Conservation (phyloP, 2,888 invertebrate species). For the Drosophila paranaensis region DNA sequence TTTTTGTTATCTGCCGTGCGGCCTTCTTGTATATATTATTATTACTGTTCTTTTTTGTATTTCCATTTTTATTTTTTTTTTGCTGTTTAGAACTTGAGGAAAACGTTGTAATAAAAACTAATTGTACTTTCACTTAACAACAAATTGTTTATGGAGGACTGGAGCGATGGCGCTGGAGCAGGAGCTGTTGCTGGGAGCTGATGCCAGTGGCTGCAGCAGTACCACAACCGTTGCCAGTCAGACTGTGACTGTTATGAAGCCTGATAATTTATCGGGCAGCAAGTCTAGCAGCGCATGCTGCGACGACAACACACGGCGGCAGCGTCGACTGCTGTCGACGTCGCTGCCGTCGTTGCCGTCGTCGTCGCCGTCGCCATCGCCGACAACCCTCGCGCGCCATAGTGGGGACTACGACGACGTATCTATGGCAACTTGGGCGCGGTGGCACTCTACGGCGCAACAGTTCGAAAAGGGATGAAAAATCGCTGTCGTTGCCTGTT, state of each 20-base stretch:
- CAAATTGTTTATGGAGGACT: constrained; percentile 21
- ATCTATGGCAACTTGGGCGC: constrained; percentile 81
- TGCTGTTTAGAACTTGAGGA: constrained; percentile 5
- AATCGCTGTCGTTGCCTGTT: constrained; percentile 56
- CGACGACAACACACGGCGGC: constrained; percentile 45
- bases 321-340: constrained; percentile 22
- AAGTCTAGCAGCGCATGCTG: constrained; percentile 77
- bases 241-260: constrained; percentile 79
- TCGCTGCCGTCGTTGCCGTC: constrained; percentile 9
- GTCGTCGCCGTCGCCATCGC: constrained; percentile 26
- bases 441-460: constrained; percentile 61
- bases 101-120: constrained; percentile 5
- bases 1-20: constrained; percentile 11
- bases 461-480: constrained; percentile 75
- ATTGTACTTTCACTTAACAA: constrained; percentile 45
- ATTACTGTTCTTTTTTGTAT: constrained; percentile 9
- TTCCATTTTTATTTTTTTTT: constrained; percentile 4
- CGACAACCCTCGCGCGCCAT: constrained; percentile 38
- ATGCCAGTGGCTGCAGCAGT: constrained; percentile 19
- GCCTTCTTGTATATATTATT: constrained; percentile 3
- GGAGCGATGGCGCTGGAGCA: neutral
- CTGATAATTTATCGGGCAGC: constrained; percentile 83
- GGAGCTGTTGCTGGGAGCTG: constrained; percentile 14
- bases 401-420: constrained; percentile 43
- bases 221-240: constrained; percentile 74